Evolutionary conservation across 2,888 invertebrate genomes (phyloP).

Genomic region (Drosophila pseudotakahashii): DNA sequence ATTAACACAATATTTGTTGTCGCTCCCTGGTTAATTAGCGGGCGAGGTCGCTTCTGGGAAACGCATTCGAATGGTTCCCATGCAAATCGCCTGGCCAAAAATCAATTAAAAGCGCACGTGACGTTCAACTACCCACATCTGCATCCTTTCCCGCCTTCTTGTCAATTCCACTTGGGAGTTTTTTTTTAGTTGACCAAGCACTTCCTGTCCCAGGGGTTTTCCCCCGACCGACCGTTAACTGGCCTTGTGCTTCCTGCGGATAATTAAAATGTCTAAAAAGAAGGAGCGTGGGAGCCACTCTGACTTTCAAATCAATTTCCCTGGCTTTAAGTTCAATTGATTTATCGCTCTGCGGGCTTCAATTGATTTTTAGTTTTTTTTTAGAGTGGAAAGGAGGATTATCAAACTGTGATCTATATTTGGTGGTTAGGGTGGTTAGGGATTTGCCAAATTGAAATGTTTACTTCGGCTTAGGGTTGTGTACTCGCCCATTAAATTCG

Average conservation of each 20-base stretch:
- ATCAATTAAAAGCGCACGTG: constrained; percentile 74
- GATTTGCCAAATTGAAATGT: constrained; percentile 66
- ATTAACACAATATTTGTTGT: constrained; percentile 75
- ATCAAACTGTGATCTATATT: constrained; percentile 48
- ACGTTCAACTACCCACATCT: constrained; percentile 60
- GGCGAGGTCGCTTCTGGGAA: constrained; percentile 60
- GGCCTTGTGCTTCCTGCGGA: constrained; percentile 56
- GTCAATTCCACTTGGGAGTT: constrained; percentile 38
- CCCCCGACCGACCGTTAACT: constrained; percentile 37
- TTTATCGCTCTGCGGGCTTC: constrained; percentile 68
- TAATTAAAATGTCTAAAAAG: constrained; percentile 5
- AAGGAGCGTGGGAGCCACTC: constrained; percentile 60
- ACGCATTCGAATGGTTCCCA: constrained; percentile 53
- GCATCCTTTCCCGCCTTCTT: constrained; percentile 27
- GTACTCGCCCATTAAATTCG: constrained; percentile 52
- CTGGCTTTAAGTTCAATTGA: constrained; percentile 61
- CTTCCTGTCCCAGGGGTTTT: constrained; percentile 62
- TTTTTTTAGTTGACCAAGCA: constrained; percentile 46
- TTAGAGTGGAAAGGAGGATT: constrained; percentile 44
- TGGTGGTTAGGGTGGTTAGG: constrained; percentile 39
- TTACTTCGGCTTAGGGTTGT: constrained; percentile 24
- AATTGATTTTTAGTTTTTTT: constrained; percentile 56
- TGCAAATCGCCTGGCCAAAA: constrained; percentile 63
- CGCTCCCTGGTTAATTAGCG: constrained; percentile 34
- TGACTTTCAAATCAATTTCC: constrained; percentile 6